A percentile compares a stretch with the other conserved stretches of the same genome.
phyloP scores from a whole-genome alignment of 2,797 vertebrate species.

The Tarsius wallacei region DNA sequence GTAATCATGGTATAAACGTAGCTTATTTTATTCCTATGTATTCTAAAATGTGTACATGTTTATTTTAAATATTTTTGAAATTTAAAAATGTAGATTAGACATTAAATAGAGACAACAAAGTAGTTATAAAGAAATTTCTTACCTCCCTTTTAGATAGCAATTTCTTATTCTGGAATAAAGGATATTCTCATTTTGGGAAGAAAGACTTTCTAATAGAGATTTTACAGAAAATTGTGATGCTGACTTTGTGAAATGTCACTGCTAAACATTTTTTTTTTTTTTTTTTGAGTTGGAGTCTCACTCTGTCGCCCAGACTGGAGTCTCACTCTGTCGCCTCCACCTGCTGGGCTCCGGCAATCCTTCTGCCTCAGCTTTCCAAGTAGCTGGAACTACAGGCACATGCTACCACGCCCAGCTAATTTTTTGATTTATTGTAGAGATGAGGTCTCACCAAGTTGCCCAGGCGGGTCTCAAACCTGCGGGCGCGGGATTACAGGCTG shows the following conservation, averaged over 20 bases:
- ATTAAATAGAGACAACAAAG: conserved; percentile 24
- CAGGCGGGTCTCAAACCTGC: too few relatives aligned
- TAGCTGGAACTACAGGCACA: too few relatives aligned
- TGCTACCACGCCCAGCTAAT: too few relatives aligned
- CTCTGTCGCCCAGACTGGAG: too few relatives aligned
- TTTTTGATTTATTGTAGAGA: too few relatives aligned
- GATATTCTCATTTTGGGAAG: background rate
- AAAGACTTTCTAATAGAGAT: conserved; percentile 34
- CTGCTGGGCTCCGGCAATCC: too few relatives aligned
- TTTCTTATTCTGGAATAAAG: background rate
- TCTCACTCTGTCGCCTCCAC: too few relatives aligned
- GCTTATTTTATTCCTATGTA: conserved; percentile 45
- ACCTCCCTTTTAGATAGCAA: background rate
- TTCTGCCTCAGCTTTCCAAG: too few relatives aligned
- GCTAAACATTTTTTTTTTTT: conserved; percentile 30
- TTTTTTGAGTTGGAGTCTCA: too few relatives aligned
- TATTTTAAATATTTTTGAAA: conserved; percentile 4
- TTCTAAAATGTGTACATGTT: background rate
- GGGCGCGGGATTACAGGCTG: too few relatives aligned
- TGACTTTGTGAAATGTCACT: background rate
- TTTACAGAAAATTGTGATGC: conserved; percentile 6
- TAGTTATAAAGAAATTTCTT: conserved; percentile 42
- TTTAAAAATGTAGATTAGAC: conserved; percentile 40
- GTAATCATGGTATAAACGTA: background rate
- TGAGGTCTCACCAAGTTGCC: too few relatives aligned